phyloP scores from a whole-genome alignment of 2,113 vertebrate species.

The Arothron firmamentum region DNA sequence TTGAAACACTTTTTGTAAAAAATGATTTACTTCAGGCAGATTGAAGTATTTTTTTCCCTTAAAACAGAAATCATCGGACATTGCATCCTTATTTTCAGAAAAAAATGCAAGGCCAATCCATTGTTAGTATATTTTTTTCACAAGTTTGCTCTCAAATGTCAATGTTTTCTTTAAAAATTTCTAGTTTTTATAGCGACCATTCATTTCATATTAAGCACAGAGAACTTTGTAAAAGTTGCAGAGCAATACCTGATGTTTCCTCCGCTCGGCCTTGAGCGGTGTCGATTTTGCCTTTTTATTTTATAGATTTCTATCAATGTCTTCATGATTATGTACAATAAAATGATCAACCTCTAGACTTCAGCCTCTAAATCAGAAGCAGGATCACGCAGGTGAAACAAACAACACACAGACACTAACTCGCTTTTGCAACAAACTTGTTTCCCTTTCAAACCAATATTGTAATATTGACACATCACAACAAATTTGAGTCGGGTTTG shows the following conservation, averaged over 20 bases:
- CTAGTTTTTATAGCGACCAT: background rate
- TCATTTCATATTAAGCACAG: background rate
- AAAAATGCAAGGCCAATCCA: background rate
- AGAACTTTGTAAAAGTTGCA: slow-evolving; percentile 26
- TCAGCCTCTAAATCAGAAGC: background rate
- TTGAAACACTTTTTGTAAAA: background rate
- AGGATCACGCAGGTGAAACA: background rate
- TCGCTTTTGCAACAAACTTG: slow-evolving; percentile 63
- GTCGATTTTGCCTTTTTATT: background rate
- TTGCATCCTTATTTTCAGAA: background rate
- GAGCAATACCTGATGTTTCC: slow-evolving; percentile 25
- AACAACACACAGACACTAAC: slow-evolving; percentile 56
- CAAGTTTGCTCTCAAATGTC: no score
- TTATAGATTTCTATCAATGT: slow-evolving; percentile 6
- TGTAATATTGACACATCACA: slow-evolving; percentile 74
- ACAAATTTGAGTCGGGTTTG: slow-evolving; percentile 62
- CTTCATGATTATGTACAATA: slow-evolving; percentile 24
- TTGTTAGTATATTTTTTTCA: no score
- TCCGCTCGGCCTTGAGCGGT: slow-evolving; percentile 11
- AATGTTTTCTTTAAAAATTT: background rate
- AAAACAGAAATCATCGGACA: background rate
- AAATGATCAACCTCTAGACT: slow-evolving; percentile 3
- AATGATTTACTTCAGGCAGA: no score
- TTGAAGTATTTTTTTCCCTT: no score
- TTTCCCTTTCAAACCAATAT: slow-evolving; percentile 74